Percentiles rank a stretch among this genome's conserved stretches.
These are phyloP conservation scores for Carlito syrichta DNA, from an alignment of 2,113 vertebrate genomes.

Conservation along the genomic window DNA sequence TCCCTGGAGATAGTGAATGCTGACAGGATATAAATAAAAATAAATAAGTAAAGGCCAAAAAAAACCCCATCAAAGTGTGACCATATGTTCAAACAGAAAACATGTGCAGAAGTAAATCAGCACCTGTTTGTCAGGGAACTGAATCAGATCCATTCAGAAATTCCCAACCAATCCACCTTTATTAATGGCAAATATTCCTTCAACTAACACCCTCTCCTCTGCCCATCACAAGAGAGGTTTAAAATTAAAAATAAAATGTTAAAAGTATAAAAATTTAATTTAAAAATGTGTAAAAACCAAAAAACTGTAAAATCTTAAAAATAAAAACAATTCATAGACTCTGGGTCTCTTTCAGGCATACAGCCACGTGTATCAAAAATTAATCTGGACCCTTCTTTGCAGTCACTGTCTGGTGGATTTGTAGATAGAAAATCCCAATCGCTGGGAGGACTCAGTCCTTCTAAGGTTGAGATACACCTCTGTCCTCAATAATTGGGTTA, in stretches of 20 bases:
- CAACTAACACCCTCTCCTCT: neutral
- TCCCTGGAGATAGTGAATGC: neutral
- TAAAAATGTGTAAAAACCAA: neutral
- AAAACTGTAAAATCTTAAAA: neutral
- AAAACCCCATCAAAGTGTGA: neutral
- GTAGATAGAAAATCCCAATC: neutral
- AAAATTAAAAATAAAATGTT: neutral
- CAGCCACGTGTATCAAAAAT: neutral
- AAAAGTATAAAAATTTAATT: neutral
- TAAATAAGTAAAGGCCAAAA: neutral
- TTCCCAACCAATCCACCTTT: neutral
- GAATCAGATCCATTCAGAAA: neutral
- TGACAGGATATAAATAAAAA: constrained; percentile 32
- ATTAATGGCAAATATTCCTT: neutral
- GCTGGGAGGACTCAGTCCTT: neutral
- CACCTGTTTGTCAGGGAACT: neutral
- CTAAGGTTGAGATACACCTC: neutral
- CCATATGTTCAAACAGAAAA: constrained; percentile 17
- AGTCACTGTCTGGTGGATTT: neutral
- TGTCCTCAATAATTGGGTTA: neutral
- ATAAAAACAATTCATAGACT: neutral
- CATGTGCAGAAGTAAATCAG: neutral
- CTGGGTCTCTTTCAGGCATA: neutral
- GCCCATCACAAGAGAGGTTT: neutral
- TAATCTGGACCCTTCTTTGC: neutral